These are phyloP conservation scores for Polypterus senegalus DNA, from an alignment of 2,113 vertebrate species.

Conservation along the genomic window DNA sequence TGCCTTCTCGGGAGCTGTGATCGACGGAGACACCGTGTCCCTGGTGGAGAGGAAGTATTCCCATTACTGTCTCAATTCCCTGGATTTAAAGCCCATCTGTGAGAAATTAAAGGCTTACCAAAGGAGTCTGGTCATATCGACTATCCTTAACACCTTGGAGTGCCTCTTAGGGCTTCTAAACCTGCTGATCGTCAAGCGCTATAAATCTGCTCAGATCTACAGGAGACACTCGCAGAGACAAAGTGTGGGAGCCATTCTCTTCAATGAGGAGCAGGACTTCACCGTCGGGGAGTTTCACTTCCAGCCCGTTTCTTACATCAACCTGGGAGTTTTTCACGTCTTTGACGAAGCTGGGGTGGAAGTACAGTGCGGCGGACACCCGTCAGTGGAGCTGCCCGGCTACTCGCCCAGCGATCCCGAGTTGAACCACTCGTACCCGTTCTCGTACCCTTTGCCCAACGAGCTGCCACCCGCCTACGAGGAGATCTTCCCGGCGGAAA, in stretches of 20 bases:
- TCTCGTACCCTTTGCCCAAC: conserved; percentile 68
- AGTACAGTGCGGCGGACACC: conserved; percentile 74
- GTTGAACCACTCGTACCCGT: conserved; percentile 72
- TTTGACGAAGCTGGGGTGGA: conserved; percentile 73
- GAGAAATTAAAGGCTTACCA: conserved; percentile 78
- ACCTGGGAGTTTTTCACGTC: conserved; percentile 66
- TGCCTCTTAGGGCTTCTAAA: conserved; percentile 76
- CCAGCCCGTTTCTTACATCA: conserved; percentile 84
- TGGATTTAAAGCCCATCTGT: conserved; percentile 50
- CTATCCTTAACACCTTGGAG: conserved; percentile 82
- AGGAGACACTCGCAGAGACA: conserved; percentile 50
- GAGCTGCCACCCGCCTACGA: conserved; percentile 75
- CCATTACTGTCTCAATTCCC: conserved; percentile 66
- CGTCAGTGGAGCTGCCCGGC: conserved; percentile 81
- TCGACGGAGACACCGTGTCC: conserved; percentile 86
- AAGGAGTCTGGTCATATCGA: conserved; percentile 72
- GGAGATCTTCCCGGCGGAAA: conserved; percentile 73
- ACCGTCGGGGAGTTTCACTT: conserved; percentile 49
- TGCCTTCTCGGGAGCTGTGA: conserved; percentile 85
- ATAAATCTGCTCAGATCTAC: conserved; percentile 65
- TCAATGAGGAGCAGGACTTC: conserved; percentile 67
- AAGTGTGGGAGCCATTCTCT: conserved; percentile 57
- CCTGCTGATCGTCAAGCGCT: conserved; percentile 72
- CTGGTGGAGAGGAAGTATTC: conserved; percentile 82
- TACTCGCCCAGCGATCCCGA: conserved; percentile 78